Evolutionary conservation across 2,113 vertebrate species (phyloP).

Genomic region (Hyaena hyaena): DNA sequence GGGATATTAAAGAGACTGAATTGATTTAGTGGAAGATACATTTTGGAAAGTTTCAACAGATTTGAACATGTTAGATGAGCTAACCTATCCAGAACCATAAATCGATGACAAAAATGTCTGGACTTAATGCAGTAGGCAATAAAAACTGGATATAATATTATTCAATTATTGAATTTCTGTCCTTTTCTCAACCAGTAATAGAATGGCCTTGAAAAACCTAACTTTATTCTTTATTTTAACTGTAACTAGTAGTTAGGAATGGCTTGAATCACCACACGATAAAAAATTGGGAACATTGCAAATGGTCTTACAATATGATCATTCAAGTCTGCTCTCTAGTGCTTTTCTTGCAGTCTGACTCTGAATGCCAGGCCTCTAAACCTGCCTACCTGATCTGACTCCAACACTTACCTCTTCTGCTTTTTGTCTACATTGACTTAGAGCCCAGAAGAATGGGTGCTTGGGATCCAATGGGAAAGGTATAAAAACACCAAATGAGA

Average conservation of each 20-base stretch:
- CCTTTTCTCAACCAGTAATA: not conserved
- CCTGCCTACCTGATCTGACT: not conserved
- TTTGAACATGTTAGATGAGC: not conserved
- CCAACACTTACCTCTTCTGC: not conserved
- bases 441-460: not conserved
- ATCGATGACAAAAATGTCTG: not conserved
- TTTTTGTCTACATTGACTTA: not conserved
- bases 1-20: not conserved
- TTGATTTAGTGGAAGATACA: not conserved
- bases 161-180: not conserved
- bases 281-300: not conserved
- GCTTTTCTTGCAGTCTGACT: not conserved
- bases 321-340: not conserved
- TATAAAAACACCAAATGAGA: not conserved
- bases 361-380: not conserved
- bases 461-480: not conserved
- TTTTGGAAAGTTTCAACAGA: not conserved
- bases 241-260: not conserved
- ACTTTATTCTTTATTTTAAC: slow-evolving; percentile 10
- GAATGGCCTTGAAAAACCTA: not conserved
- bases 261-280: not conserved
- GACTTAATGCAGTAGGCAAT: not conserved
- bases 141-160: not conserved
- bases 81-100: not conserved
- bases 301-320: not conserved